Base-by-base conservation (phyloP, 2,797 vertebrate species). In the Zalophus californianus region DNA sequence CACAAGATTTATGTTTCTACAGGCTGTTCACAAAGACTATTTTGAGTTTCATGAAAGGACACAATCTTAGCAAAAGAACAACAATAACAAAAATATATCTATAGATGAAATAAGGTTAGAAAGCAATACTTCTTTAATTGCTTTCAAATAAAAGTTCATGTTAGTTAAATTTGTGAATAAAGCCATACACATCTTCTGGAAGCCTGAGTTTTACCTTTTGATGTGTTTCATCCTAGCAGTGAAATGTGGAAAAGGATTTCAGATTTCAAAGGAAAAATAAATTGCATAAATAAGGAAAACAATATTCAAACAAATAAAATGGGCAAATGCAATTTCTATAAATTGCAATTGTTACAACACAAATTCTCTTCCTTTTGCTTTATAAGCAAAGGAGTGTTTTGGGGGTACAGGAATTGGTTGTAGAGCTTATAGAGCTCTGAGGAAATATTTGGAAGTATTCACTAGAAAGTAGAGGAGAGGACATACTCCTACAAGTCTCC, bases 141-240 rank as follows among this genome's bases (percentile, higher is more conserved):
- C 62, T 94, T 84, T 94, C 35, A 89, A 90, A 80, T 84, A 85
- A 94, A 95, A 87, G 58, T 79, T 90, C 44, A 77, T 60, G 48
- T 93, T 88, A 88, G 58, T 96, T 97, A 95, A 86, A 84, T 86
- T 94, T 93, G 48, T 77, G 27, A 96, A 54, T 25, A 73, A 91
- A 91, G 91, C n/a, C 20, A 77, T 78, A 80, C 20, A 82, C 23
- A 38, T 77, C 79, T 94, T 62, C 18, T 77, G 87, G 58, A 96
- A 89, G 52, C 14, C 54, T 92, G 93, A 90, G 66, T 72, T 97
- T 95, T 94, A 92, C 11, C 52, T 94, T 68, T 91, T 58, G 87
- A 29, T 87, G 25, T 58, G 21, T 91, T 70, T 97, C 91, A 85
- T 72, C 23, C n/a, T 70, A 90, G 13, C 6, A 86, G 82, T 85